Conservation (phyloP, 2,113 vertebrate species). For the Cebidichthys violaceus region DNA sequence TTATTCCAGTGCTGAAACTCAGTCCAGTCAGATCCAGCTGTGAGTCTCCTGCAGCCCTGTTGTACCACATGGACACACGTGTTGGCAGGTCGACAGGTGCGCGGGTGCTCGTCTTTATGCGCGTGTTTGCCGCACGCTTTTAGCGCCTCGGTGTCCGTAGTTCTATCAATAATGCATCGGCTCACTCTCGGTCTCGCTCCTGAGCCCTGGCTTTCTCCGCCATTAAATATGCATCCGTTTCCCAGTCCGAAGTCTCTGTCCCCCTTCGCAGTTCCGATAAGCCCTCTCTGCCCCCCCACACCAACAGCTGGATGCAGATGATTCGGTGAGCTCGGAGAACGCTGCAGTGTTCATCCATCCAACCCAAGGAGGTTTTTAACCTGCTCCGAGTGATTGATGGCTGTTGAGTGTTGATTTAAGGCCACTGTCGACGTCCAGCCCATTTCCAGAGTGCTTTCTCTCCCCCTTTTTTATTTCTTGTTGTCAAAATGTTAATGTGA, state of each 20-base stretch:
- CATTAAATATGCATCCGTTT: conserved; percentile 82
- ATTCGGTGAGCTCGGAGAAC: conserved; percentile 4
- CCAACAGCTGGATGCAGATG: conserved; percentile 25
- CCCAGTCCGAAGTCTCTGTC: conserved; percentile 61
- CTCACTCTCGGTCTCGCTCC: conserved; percentile 66
- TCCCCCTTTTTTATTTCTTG: not conserved
- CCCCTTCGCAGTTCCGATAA: conserved; percentile 61
- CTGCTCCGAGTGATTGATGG: not conserved
- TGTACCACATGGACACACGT: conserved; percentile 26
- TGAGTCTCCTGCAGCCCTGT: conserved; percentile 11
- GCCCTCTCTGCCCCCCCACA: conserved; percentile 34
- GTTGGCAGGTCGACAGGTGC: conserved; percentile 66
- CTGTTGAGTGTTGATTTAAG: not conserved
- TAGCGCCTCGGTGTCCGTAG: conserved; percentile 68
- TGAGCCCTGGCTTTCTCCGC: conserved; percentile 65
- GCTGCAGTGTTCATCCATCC: conserved; percentile 14
- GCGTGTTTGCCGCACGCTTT: conserved; percentile 50
- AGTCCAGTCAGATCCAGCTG: not conserved
- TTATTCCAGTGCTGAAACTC: conserved; percentile 32
- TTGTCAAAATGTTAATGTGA: not conserved
- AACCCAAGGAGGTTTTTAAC: conserved; percentile 3
- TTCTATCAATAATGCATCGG: conserved; percentile 80
- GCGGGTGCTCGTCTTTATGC: conserved; percentile 15
- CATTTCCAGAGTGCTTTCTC: not conserved
- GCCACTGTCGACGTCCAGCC: not conserved